Conservation (phyloP, 2,113 vertebrate genomes). For the Abramis brama region DNA sequence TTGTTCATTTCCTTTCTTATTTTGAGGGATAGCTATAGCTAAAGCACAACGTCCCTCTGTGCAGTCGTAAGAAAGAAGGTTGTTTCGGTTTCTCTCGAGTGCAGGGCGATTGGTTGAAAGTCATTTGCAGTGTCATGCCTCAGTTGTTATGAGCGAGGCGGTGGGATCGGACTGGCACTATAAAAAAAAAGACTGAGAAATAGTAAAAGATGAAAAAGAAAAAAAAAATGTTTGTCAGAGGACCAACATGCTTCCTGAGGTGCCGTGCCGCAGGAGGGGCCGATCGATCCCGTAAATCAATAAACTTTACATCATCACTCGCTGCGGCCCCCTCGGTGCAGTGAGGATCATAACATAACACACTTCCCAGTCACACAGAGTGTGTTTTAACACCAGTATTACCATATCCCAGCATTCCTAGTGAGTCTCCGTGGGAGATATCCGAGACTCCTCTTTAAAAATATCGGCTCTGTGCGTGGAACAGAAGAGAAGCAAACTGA, state of each 20-base stretch:
- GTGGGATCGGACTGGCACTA: conserved; percentile 62
- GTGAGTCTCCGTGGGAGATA: conserved; percentile 1
- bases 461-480: conserved; percentile 58
- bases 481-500: conserved; percentile 46
- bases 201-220: conserved; percentile 3
- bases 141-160: conserved; percentile 71
- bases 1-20: conserved; percentile 8
- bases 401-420: conserved; percentile 8
- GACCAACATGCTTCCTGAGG: conserved; percentile 12
- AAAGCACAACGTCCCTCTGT: conserved; percentile 5
- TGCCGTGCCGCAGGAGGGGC: conserved; percentile 53
- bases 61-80: conserved; percentile 16
- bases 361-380: not conserved
- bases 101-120: conserved; percentile 61
- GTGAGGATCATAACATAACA: conserved; percentile 31
- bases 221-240: not conserved
- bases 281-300: conserved; percentile 63
- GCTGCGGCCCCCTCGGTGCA: conserved; percentile 36
- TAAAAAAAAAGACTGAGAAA: conserved; percentile 54
- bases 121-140: conserved; percentile 72
- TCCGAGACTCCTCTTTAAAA: conserved; percentile 13
- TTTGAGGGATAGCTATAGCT: not conserved
- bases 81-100: conserved; percentile 15
- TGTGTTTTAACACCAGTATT: not conserved
- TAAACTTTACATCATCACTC: conserved; percentile 60